A percentile compares a stretch with the other conserved stretches of the same genome.
phyloP scores from a whole-genome alignment of 2,888 invertebrate genomes.

The Phlogophora meticulosa region DNA sequence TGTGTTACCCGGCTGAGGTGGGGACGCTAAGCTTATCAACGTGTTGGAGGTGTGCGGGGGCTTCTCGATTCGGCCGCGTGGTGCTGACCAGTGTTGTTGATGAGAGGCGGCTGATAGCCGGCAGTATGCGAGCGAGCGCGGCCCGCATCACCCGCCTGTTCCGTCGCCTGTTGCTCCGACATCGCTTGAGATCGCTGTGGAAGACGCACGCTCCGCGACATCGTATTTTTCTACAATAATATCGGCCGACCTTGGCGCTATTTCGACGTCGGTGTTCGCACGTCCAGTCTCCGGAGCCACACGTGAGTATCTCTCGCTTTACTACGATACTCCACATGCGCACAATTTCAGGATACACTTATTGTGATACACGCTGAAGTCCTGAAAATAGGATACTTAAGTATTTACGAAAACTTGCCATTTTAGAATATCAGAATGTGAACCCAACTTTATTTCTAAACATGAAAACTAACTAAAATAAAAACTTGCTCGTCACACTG shows the following conservation, averaged over 20 bases:
- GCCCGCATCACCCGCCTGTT: slow-evolving; percentile 31
- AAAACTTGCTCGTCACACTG: background rate
- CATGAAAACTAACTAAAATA: background rate
- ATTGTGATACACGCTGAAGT: background rate
- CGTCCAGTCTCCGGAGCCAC: slow-evolving; percentile 65
- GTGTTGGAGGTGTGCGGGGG: too few relatives aligned
- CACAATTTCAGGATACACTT: background rate
- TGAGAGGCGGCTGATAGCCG: slow-evolving; percentile 9
- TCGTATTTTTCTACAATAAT: slow-evolving; percentile 63
- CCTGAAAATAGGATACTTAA: background rate
- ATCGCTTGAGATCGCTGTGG: slow-evolving; percentile 20
- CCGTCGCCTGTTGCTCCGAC: slow-evolving; percentile 35
- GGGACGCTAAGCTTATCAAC: background rate
- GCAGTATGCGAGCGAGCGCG: slow-evolving; percentile 56
- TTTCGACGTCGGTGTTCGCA: slow-evolving; percentile 75
- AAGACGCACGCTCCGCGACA: slow-evolving; percentile 48
- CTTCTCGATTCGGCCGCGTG: slow-evolving; percentile 20
- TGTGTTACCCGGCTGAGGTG: slow-evolving; percentile 5
- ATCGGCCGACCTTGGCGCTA: slow-evolving; percentile 80
- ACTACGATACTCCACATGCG: slow-evolving; percentile 16
- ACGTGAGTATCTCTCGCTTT: slow-evolving; percentile 76
- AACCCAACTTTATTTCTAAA: background rate
- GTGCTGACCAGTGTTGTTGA: slow-evolving; percentile 15
- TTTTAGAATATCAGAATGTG: background rate
- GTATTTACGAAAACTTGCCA: background rate